Conservation (phyloP, 2,797 vertebrate species). For the Rachycentron canadum region DNA sequence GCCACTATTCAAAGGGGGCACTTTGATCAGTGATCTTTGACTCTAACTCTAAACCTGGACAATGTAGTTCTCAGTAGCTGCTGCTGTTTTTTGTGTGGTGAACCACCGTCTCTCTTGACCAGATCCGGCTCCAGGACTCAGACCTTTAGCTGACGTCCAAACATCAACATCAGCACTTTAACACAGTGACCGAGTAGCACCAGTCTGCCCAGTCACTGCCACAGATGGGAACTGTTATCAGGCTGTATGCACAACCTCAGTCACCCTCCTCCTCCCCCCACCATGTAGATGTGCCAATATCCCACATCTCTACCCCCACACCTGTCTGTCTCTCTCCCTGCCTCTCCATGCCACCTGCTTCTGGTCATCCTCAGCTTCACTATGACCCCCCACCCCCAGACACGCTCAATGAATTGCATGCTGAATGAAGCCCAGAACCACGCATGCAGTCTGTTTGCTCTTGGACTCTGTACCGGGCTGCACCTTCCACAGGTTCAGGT, state of each 20-base stretch:
- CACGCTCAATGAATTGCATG: slow-evolving; percentile 63
- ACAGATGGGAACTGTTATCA: slow-evolving; percentile 75
- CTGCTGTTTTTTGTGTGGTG: no score
- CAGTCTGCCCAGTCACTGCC: slow-evolving; percentile 34
- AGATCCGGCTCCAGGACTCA: neutral
- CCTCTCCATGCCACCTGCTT: slow-evolving; percentile 69
- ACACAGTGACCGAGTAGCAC: slow-evolving; percentile 18
- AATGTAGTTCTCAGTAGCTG: no score
- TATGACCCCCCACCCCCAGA: slow-evolving; percentile 41
- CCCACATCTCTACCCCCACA: slow-evolving; percentile 43
- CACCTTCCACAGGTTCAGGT: neutral
- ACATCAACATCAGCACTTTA: neutral
- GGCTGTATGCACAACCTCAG: slow-evolving; percentile 41
- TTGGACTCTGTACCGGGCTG: no score
- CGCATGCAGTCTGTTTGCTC: neutral
- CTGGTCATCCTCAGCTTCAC: slow-evolving; percentile 65
- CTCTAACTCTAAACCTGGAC: no score
- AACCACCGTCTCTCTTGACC: neutral
- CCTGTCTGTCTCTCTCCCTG: slow-evolving; percentile 28
- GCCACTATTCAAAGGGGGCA: no score
- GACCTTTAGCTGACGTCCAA: no score
- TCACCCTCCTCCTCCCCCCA: slow-evolving; percentile 37
- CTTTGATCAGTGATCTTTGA: no score
- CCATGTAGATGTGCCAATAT: slow-evolving; percentile 58
- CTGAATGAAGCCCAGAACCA: slow-evolving; percentile 52